Evolutionary conservation across 1,140 invertebrate species (phyloP).

Genomic region (Drosophila insularis): DNA sequence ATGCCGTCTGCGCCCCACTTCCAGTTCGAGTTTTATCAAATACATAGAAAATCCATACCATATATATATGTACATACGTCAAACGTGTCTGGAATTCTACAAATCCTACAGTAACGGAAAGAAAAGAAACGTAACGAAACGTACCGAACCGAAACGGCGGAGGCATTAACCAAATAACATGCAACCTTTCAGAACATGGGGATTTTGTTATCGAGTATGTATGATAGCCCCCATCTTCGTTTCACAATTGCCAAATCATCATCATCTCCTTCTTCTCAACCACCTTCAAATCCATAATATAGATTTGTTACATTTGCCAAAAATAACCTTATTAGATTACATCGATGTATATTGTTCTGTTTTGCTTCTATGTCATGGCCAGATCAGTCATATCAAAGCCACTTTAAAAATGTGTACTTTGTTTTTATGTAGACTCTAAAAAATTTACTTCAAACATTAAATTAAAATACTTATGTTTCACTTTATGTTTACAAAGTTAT

Average conservation of each 20-base stretch:
- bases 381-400: no score
- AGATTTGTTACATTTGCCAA: slow-evolving; percentile 1
- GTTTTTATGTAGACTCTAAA: no score
- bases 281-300: background rate
- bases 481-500: no score
- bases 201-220: background rate
- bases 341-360: no score
- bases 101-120: background rate
- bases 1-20: background rate
- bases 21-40: slow-evolving; percentile 14
- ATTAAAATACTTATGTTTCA: no score
- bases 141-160: slow-evolving; percentile 5
- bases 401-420: no score
- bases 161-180: slow-evolving; percentile 8
- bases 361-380: no score
- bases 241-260: background rate
- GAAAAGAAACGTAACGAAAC: background rate
- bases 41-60: slow-evolving; percentile 5
- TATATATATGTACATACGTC: slow-evolving; percentile 38
- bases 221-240: background rate
- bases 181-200: background rate
- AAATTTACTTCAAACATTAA: no score
- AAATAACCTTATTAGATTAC: background rate
- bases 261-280: background rate
- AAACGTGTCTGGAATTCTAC: slow-evolving; percentile 53